A percentile compares a stretch with the other conserved stretches of the same genome.
phyloP scores from a whole-genome alignment of 1,140 invertebrate genomes.

The Zaprionus nigranus region DNA sequence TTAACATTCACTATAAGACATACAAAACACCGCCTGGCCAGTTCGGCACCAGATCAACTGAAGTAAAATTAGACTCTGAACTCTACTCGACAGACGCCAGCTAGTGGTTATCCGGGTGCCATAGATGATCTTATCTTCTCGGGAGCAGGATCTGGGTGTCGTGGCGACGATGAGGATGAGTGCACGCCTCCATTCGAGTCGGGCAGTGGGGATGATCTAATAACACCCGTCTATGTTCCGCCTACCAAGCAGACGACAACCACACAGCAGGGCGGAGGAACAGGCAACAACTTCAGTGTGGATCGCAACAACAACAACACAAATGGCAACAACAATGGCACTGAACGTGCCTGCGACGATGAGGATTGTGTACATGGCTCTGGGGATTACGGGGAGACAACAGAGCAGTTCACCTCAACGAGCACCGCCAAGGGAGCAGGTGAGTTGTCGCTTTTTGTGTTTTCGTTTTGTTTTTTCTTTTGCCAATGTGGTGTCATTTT shows the following conservation, averaged over 20 bases:
- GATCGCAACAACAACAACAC: conserved; percentile 43
- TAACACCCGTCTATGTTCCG: conserved; percentile 95
- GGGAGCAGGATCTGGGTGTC: conserved; percentile 94
- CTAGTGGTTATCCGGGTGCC: conserved; percentile 91
- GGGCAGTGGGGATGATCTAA: conserved; percentile 94
- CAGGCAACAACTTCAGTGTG: conserved; percentile 53
- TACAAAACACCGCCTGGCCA: conserved; percentile 63
- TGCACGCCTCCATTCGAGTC: conserved; percentile 93
- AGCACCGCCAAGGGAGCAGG: conserved; percentile 86
- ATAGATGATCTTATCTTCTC: conserved; percentile 95
- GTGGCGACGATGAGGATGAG: conserved; percentile 94
- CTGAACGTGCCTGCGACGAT: conserved; percentile 90
- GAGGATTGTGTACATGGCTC: conserved; percentile 93
- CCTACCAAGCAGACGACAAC: conserved; percentile 90
- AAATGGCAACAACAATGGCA: conserved; percentile 59
- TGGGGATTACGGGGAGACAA: conserved; percentile 87
- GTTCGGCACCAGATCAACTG: conserved; percentile 71
- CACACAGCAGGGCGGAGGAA: conserved; percentile 84
- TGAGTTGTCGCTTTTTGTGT: conserved; percentile 63
- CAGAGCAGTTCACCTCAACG: conserved; percentile 87
- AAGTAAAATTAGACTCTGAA: conserved; percentile 79
- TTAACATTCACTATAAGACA: conserved; percentile 53
- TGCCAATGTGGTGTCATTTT: conserved; percentile 69
- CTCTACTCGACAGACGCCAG: conserved; percentile 89
- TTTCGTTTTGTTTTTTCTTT: conserved; percentile 27